Evolutionary conservation across 2,888 invertebrate genomes (phyloP), one percentile per base, ranked within the genome.

Genomic region (Clusia tigrina): DNA sequence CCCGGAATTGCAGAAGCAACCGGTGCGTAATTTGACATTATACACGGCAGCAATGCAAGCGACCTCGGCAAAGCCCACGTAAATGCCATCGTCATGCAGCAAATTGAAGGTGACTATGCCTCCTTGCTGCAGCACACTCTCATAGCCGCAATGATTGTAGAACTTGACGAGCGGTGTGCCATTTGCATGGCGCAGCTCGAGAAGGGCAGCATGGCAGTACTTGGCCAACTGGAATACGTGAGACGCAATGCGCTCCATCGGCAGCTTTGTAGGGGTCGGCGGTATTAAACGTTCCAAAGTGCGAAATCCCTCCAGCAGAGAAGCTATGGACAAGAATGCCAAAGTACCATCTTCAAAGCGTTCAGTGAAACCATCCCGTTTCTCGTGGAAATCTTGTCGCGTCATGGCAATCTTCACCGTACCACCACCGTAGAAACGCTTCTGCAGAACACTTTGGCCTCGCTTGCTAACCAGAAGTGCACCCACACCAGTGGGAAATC

Each of bases 1-100:
- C 15, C 98, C 98, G 1, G 96, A 92, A 85, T 98, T 98, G 82
- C 98, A 98, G 81, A 97, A 96, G 80, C 98, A 98, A 0, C 98
- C 98, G 1, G 95, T 95, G 67, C 98, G 88, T 46, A 98, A 81
- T 71, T 91, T 90, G 57, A 98, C 91, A 72, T 91, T 90, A 79
- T 94, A 91, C 58, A 96, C 85, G 70, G 94, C 91, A 0, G 96
- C 93, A 86, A 98, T 89, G 76, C 95, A 92, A 75, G 94, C 89
- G 64, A 97, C 93, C 92, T 97, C 95, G 65, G 92, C 88, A 85
- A 91, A 98, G 57, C 98, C 98, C 72, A 97, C 89, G 81, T 88
- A 91, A 48, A 88, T 87, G 23, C 94, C 93, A 84, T 91, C 89
- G 42, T 89, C 86, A 70, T 94, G 87, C 10, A 90, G 79, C 60